Evolutionary conservation across 1,140 invertebrate genomes (phyloP), one percentile per base, ranked within the genome.

Genomic region (Steinernema khuongi): DNA sequence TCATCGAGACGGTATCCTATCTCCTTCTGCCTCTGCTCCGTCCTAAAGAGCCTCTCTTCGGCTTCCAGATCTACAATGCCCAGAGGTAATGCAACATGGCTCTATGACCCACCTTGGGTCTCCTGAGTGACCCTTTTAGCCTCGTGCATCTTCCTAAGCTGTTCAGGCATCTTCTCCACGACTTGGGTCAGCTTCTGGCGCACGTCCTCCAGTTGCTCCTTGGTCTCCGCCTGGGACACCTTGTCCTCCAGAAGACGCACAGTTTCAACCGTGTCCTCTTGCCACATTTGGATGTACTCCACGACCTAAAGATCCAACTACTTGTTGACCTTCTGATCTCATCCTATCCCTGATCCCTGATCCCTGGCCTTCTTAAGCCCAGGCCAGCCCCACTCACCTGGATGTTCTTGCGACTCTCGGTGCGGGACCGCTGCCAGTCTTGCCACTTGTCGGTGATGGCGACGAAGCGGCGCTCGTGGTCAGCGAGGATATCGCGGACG

Each of bases 381-480:
- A 41, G 36, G 36, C 36, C 36, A 11, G 7, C 7, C n/a, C n/a
- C n/a, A n/a, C 36, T 41, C 36, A 60, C 50, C 50, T 60, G 50
- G 26, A 60, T 22, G 50, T 60, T 60, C 50, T 60, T 70, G 43
- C 60, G 31, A 7, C 36, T 68, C 28, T 71, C 41, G 31, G 18
- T 30, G 31, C 36, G 29, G 1, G 28, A 32, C 17, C 67, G 44
- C 43, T 82, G 79, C 79, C 79, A 82, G 18, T 80, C 70, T 44
- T 73, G 70, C 72, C 74, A 83, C 44, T 79, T 79, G 17, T 79
- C 60, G 30, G 73, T 66, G 1, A 82, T 31, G n/a, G 81, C 72
- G 22, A 66, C 74, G 36, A 81, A 73, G 44, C 79, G 70, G 31
- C 80, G 70, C 17, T 78, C 70, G 70, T 83, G 81, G 19, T 71